Base-by-base conservation (phyloP, 1,140 invertebrate genomes). In the Drosophila prosaltans region DNA sequence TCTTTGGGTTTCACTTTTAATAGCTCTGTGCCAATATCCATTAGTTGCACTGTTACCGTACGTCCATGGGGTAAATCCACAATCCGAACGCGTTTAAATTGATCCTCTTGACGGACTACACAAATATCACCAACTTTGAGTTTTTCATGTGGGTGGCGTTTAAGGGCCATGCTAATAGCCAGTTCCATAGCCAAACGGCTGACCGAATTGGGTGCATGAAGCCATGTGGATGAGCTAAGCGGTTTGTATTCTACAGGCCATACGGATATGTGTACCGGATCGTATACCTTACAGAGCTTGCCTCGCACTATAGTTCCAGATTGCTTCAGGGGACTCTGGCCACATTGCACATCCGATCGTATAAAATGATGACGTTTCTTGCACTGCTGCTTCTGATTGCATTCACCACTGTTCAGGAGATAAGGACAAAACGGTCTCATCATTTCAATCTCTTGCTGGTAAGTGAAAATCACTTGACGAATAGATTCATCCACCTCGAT, bases 11-110 rank as follows among this genome's bases (percentile, higher is more conserved):
- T 61, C 0, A 80, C 54, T 16, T 48, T 28, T 4, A 88, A 0
- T 24, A 72, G 8, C 4, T 78, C 60, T 1, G 68, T 74, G 57
- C 73, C 66, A 21, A 72, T 63, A 39, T 88, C 83, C 84, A 88
- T 70, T 7, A 66, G 16, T 28, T 83, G 76, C 2, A 86, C 83
- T 0, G 32, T 63, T 0, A 83, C 28, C 1, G 10, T 9, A 0
- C 39, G 43, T 6, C 21, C 26, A 2, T 69, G 2, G 0, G 39
- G 39, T 1, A 62, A 16, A 8, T 88, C 74, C 4, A 84, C 28
- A 9, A 88, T 39, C 0, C 74, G 72, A 1, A 89, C 83, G 0
- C 83, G 70, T 21, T 80, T 64, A 11, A 59, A 66, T 0, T 28
- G 21, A 0, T 11, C 24, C 7, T 36, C 7, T 0, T 61, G 43